A percentile compares a stretch with the other conserved stretches of the same genome.
Evolutionary conservation across 2,797 vertebrate genomes (phyloP).

Genomic region (Fistularia tabacaria): DNA sequence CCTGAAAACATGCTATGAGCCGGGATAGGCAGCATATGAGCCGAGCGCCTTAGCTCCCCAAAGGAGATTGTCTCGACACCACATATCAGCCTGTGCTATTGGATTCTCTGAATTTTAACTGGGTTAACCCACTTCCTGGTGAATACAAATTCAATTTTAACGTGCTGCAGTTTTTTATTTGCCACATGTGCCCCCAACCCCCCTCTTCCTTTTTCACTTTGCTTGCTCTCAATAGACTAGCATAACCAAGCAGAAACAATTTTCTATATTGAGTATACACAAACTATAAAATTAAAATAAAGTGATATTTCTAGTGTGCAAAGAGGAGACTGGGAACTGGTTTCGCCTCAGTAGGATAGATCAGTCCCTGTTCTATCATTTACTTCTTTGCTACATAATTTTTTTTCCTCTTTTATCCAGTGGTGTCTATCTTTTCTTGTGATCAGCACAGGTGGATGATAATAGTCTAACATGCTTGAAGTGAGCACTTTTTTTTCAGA

Average conservation of each 20-base stretch:
- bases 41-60: conserved; percentile 69
- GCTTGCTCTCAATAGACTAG: conserved; percentile 73
- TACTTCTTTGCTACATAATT: conserved; percentile 24
- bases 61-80: conserved; percentile 76
- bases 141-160: conserved; percentile 85
- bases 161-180: conserved; percentile 74
- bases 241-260: conserved; percentile 77
- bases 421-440: no score
- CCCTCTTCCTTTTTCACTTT: conserved; percentile 44
- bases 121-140: conserved; percentile 82
- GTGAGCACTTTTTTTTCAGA: no score
- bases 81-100: conserved; percentile 76
- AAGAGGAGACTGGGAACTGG: conserved; percentile 30
- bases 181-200: conserved; percentile 48
- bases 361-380: conserved; percentile 42
- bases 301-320: conserved; percentile 72
- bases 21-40: conserved; percentile 65
- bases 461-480: no score
- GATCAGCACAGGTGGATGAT: no score
- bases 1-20: conserved; percentile 74
- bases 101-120: conserved; percentile 82
- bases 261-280: conserved; percentile 75
- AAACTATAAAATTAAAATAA: conserved; percentile 80
- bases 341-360: conserved; percentile 26
- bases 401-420: background rate